Conservation (phyloP, 2,888 invertebrate species). For the Aphelenchoides bicaudatus region DNA sequence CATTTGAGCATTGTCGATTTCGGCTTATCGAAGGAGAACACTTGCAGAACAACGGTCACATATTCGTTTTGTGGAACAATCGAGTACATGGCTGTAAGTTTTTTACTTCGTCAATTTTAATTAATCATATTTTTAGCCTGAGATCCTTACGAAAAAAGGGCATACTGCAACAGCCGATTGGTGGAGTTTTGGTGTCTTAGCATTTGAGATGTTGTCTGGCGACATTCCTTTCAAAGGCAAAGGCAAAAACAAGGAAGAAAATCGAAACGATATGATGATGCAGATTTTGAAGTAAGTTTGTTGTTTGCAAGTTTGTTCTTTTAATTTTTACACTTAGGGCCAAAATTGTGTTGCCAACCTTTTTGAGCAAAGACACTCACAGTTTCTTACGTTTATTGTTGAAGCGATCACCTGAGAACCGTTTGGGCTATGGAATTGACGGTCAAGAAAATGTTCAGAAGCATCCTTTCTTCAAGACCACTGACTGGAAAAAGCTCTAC, state of each 20-base stretch:
- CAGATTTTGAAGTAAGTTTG: conserved; percentile 96
- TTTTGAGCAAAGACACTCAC: conserved; percentile 90
- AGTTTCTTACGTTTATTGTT: conserved; percentile 86
- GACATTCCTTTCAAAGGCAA: conserved; percentile 89
- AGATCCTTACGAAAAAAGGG: conserved; percentile 93
- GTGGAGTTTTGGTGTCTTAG: conserved; percentile 98
- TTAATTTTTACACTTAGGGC: no score
- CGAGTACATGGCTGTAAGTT: conserved; percentile 2
- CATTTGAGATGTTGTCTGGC: conserved; percentile 99
- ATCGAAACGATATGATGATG: no score
- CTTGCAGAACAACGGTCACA: conserved; percentile 74
- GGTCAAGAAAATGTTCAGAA: conserved; percentile 79
- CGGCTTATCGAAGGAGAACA: conserved; percentile 92
- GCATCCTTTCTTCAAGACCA: conserved; percentile 88
- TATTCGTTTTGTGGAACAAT: conserved; percentile 59
- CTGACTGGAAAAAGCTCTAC: conserved; percentile 84
- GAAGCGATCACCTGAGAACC: conserved; percentile 91
- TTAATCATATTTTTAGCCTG: conserved; percentile 73
- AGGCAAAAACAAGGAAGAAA: conserved; percentile 89
- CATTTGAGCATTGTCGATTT: conserved; percentile 98
- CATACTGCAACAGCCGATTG: conserved; percentile 98
- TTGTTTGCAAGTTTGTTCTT: conserved; percentile 91
- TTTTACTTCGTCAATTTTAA: conserved; percentile 22
- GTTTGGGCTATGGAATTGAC: conserved; percentile 64
- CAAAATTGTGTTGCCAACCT: no score